Evolutionary conservation across 2,113 vertebrate species (phyloP), one percentile per base, ranked within the genome.

Genomic region (Apodemus speciosus): DNA sequence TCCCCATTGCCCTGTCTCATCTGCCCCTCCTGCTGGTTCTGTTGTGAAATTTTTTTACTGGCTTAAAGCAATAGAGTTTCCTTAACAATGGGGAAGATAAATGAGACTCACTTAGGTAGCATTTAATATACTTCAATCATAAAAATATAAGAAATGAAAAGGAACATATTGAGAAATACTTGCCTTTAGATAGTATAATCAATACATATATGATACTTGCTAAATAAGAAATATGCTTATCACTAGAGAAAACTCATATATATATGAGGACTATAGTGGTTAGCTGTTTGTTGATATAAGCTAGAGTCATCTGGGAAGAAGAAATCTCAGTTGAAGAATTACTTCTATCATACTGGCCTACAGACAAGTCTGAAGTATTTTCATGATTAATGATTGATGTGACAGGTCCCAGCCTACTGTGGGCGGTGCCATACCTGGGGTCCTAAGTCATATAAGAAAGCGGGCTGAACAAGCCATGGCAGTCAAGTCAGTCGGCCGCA

Each of bases 91-190:
- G 58, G 58, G 91, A 69, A 93, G 53, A 88, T 76, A n/a, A 87
- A 91, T 88, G n/a, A 87, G 85, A 93, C 85, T 72, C 81, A 94
- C n/a, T 23, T 87, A 66, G 85, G 53, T 91, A 89, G 73, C 49
- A 93, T 30, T 91, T 93, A 71, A 69, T 11, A 64, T 93, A 83
- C 49, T 88, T 89, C 80, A 91, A 76, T 85, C 11, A 85, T 32
- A 80, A 87, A 92, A 86, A 69, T 72, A 60, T 25, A 64, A 51
- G 51, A 56, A n/a, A 79, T 79, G 53, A 79, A 73, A 94, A 90
- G 46, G 27, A 58, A 49, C 13, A 66, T 32, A 75, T 2, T 76
- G 76, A 71, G 16, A 90, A 90, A 81, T 87, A 87, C 53, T 95
- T 93, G 23, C 11, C 60, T 91, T 68, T 68, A 77, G 69, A 60